These are phyloP conservation scores for Oscheius sp. DNA, from an alignment of 2,888 invertebrate species.

Conservation along the genomic window DNA sequence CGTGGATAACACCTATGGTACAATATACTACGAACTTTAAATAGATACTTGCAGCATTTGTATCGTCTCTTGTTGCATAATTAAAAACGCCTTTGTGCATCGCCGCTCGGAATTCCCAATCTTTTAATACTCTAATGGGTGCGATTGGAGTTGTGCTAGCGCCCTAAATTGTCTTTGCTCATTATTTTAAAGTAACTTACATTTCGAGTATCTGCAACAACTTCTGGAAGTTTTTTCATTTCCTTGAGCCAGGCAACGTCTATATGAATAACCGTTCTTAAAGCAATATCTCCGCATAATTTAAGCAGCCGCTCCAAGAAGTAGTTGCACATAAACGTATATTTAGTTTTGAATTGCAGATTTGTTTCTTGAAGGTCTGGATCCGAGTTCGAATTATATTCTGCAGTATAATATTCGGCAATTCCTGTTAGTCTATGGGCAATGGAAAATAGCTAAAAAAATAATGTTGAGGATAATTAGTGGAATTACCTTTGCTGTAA, in stretches of 20 bases:
- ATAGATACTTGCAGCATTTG: constrained; percentile 1
- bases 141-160: not conserved
- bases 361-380: too few species aligned
- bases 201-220: constrained; percentile 2
- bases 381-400: not conserved
- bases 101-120: constrained; percentile 21
- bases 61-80: constrained; percentile 19
- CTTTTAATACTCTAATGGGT: not conserved
- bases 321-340: constrained; percentile 27
- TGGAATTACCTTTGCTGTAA: constrained; percentile 17
- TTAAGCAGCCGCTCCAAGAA: constrained; percentile 38
- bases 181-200: too few species aligned
- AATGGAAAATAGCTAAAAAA: not conserved
- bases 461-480: not conserved
- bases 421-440: constrained; percentile 3
- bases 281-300: constrained; percentile 39
- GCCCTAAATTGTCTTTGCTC: constrained; percentile 2
- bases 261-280: constrained; percentile 17
- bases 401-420: not conserved
- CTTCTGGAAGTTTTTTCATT: constrained; percentile 20
- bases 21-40: too few species aligned
- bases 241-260: constrained; percentile 25
- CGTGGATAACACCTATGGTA: constrained; percentile 11
- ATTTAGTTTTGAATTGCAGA: constrained; percentile 25
- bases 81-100: constrained; percentile 21